Evolutionary conservation across 30 jellyfish, hydroid and myxozoan species (phyloP), one percentile per base, ranked within the genome.

Genomic region (Haliclystus octoradiatus): DNA sequence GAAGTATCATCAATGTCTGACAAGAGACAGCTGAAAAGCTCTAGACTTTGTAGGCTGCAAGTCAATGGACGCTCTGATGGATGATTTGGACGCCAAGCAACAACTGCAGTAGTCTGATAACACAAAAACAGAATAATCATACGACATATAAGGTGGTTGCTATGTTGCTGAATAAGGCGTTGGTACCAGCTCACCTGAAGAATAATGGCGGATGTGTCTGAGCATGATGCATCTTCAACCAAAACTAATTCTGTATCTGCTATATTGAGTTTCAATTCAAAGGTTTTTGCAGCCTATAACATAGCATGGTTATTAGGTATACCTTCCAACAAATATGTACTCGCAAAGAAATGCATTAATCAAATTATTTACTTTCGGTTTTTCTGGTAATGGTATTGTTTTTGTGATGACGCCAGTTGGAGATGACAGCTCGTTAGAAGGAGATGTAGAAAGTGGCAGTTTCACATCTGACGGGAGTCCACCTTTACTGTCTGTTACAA

Each of bases 1-100:
- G 99, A 95, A 5, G 99, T 84, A 2, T 83, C 94, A 15, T 82
- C 99, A n/a, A 93, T 87, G 76, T 70, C 68, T 31, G 94, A 89
- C 68, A 83, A 81, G 3, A 33, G 33, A 49, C 99, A 91, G 4
- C 95, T 80, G 83, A 91, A 91, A 13, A 91, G 94, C 67, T 91
- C 99, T 49, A 91, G 75, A 69, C 95, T 91, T 49, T 91, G 95
- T 2, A 91, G 80, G 66, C 99, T 91, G 76, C 95, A 62, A 24
- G 99, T 69, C 24, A 91, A 69, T 31, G 95, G 94, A n/a, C 93
- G 74, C 66, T 91, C 95, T 0, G 93, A 47, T 66, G 77, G 76
- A 65, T 83, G 94, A 62, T 91, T 75, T 7, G 99, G 99, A 13
- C 99, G 93, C 60, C 78, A 91, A 3, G 93, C 95, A 64, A 91